Conservation (phyloP, 2,797 vertebrate genomes). For the Tragopan temminckii region DNA sequence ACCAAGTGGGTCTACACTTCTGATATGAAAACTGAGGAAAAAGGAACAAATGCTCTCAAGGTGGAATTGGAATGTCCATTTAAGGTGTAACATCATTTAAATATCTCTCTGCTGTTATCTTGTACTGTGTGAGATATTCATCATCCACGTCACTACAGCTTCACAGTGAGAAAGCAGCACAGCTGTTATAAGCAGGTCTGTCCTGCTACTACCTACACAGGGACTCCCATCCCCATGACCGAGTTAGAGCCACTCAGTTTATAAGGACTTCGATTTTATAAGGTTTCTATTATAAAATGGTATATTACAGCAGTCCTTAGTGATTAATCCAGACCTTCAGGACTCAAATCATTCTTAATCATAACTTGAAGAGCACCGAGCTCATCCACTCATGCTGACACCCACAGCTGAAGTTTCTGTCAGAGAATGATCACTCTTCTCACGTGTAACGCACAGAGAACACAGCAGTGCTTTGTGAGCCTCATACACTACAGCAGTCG, state of each 20-base stretch:
- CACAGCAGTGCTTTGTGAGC: not conserved
- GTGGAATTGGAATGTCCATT: not conserved
- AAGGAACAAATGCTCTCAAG: not conserved
- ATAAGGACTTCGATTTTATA: not conserved
- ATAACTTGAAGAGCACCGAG: not conserved
- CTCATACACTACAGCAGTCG: fast-evolving
- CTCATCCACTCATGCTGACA: not conserved
- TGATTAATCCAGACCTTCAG: not conserved
- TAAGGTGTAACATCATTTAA: not conserved
- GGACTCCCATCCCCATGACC: not conserved
- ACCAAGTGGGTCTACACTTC: not conserved
- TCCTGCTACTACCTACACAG: not conserved
- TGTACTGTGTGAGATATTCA: not conserved
- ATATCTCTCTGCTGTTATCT: not conserved
- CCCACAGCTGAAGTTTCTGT: not conserved
- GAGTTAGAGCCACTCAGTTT: not conserved
- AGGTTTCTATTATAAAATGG: not conserved
- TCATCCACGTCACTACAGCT: fast-evolving
- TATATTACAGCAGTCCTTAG: not conserved
- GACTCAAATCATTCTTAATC: not conserved
- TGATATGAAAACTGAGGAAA: not conserved
- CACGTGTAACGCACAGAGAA: not conserved
- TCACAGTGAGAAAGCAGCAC: not conserved
- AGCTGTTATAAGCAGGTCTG: not conserved
- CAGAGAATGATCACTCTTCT: not conserved